Conservation (phyloP, 1,140 invertebrate genomes). For the Patella vulgata region DNA sequence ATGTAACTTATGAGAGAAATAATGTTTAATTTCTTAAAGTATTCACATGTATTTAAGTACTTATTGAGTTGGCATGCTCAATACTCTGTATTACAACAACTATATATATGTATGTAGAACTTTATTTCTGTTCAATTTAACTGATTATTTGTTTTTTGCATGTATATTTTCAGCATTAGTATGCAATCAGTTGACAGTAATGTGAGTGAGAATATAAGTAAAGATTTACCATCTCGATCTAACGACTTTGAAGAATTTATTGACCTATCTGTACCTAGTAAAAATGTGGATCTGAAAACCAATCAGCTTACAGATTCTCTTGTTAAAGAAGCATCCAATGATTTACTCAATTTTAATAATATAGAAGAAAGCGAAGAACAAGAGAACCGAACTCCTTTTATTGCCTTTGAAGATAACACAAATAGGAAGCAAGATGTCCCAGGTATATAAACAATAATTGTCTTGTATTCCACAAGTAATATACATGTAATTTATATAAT, state of each 20-base stretch:
- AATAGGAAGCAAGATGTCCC: conserved; percentile 52
- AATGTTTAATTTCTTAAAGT: too few relatives aligned
- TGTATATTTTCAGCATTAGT: conserved; percentile 50
- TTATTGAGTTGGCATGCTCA: too few relatives aligned
- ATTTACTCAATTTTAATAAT: conserved; percentile 50
- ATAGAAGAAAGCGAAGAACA: conserved; percentile 35
- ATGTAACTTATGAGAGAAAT: too few relatives aligned
- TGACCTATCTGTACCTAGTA: conserved; percentile 38
- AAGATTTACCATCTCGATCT: conserved; percentile 23
- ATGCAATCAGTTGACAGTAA: conserved; percentile 47
- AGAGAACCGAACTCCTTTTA: conserved; percentile 43
- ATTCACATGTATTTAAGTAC: too few relatives aligned
- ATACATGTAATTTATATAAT: too few relatives aligned
- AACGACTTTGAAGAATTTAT: conserved; percentile 53
- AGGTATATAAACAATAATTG: conserved; percentile 29
- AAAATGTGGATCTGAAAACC: conserved; percentile 27
- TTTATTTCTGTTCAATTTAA: too few relatives aligned
- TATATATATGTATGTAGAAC: too few relatives aligned
- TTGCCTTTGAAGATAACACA: conserved; percentile 59
- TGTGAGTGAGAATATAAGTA: conserved; percentile 28
- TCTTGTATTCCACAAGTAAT: too few relatives aligned
- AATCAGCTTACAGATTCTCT: conserved; percentile 26
- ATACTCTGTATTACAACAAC: too few relatives aligned
- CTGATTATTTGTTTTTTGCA: too few relatives aligned
- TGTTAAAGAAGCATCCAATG: conserved; percentile 41